Conservation (phyloP, 2,113 vertebrate species). For the Pygathrix nemaeus region DNA sequence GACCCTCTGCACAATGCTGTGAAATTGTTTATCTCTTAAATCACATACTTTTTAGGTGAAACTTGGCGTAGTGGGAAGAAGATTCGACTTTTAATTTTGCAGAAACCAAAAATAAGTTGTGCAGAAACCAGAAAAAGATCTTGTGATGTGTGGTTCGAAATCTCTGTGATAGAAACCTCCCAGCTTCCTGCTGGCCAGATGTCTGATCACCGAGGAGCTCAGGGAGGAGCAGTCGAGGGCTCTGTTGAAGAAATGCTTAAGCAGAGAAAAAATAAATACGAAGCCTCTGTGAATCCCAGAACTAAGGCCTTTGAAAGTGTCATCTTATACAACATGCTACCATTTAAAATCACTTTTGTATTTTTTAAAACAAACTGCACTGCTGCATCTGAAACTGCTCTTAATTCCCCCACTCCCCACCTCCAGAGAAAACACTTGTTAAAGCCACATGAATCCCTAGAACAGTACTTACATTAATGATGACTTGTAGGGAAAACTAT, state of each 20-base stretch:
- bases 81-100: background rate
- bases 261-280: background rate
- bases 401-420: background rate
- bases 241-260: background rate
- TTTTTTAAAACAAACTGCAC: background rate
- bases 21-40: background rate
- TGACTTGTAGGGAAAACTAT: rapidly evolving
- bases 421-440: background rate
- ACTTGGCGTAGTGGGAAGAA: background rate
- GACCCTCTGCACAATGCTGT: background rate
- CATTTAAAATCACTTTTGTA: background rate
- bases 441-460: too few relatives aligned
- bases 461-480: background rate
- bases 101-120: background rate
- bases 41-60: background rate
- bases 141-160: background rate
- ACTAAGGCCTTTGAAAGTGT: background rate
- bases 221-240: background rate
- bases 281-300: background rate
- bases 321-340: background rate
- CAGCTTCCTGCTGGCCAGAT: background rate
- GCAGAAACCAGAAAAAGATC: background rate
- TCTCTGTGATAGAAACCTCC: background rate
- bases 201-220: background rate
- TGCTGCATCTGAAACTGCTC: background rate